Conservation (phyloP, 2,797 vertebrate genomes). For the Danio kyathit region DNA sequence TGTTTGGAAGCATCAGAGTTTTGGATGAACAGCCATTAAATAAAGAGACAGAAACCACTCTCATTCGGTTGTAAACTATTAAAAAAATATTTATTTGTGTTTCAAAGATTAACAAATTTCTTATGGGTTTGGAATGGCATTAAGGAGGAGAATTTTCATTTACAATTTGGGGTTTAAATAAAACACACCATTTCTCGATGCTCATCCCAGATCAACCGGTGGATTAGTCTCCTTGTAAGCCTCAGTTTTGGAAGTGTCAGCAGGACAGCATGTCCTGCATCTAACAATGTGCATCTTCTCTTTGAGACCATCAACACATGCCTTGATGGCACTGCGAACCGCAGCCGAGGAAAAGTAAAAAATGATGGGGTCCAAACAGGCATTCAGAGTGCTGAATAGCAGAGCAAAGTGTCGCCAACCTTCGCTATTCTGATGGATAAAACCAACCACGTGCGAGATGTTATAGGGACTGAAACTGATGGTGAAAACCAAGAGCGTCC, state of each 20-base stretch:
- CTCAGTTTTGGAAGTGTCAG: constrained; percentile 29
- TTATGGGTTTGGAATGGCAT: too few relatives aligned
- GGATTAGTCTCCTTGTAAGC: constrained; percentile 46
- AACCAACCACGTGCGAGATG: constrained; percentile 87
- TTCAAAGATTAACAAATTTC: too few relatives aligned
- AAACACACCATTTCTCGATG: background rate
- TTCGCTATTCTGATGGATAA: constrained; percentile 66
- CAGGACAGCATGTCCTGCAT: constrained; percentile 40
- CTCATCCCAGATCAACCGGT: constrained; percentile 14
- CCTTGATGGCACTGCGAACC: constrained; percentile 78
- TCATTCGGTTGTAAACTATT: too few relatives aligned
- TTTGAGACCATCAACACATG: constrained; percentile 68
- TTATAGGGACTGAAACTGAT: constrained; percentile 90
- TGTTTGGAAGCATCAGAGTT: too few relatives aligned
- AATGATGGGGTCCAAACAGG: constrained; percentile 88
- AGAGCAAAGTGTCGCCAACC: constrained; percentile 79
- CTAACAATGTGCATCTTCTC: constrained; percentile 68
- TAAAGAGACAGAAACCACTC: too few relatives aligned
- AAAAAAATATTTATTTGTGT: too few relatives aligned
- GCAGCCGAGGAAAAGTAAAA: constrained; percentile 88
- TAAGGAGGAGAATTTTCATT: too few relatives aligned
- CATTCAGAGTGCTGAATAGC: constrained; percentile 86
- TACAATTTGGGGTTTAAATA: too few relatives aligned
- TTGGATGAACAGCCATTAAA: too few relatives aligned
- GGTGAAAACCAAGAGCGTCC: constrained; percentile 83